Percentiles rank a stretch among this genome's conserved stretches.
These are phyloP conservation scores for Sibirionetta formosa DNA, from an alignment of 2,797 vertebrate species.

Conservation along the genomic window DNA sequence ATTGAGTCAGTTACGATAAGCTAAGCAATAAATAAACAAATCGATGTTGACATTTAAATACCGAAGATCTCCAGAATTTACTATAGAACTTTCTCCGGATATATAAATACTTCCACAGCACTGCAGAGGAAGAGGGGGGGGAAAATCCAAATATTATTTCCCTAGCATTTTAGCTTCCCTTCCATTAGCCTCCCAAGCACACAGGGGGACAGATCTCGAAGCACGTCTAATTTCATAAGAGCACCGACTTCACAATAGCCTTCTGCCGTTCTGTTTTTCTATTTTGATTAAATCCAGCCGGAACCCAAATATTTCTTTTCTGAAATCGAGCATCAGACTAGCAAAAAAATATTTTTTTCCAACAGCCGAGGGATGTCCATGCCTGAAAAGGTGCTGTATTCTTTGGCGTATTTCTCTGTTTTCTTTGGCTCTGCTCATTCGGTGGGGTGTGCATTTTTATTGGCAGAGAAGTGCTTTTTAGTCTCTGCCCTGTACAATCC, in stretches of 20 bases:
- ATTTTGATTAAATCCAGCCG: conserved; percentile 66
- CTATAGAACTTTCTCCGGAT: conserved; percentile 80
- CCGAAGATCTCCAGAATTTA: conserved; percentile 82
- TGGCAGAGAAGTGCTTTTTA: conserved; percentile 56
- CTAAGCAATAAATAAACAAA: conserved; percentile 87
- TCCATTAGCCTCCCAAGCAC: conserved; percentile 29
- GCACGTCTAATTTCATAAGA: not conserved
- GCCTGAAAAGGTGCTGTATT: conserved; percentile 56
- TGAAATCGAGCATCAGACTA: conserved; percentile 45
- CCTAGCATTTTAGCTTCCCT: conserved; percentile 58
- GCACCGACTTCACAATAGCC: conserved; percentile 7
- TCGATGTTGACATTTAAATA: conserved; percentile 86
- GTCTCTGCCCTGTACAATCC: conserved; percentile 57
- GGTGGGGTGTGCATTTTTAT: conserved; percentile 62
- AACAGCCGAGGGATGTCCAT: conserved; percentile 32
- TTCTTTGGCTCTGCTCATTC: conserved; percentile 57
- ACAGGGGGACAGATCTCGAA: conserved; percentile 43
- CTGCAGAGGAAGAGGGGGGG: conserved; percentile 37
- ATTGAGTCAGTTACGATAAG: conserved; percentile 82
- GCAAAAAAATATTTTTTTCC: not conserved
- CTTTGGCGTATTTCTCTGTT: conserved; percentile 56
- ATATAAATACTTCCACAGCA: conserved; percentile 78
- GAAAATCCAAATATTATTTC: conserved; percentile 59
- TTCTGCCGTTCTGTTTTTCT: conserved; percentile 23
- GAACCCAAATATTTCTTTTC: conserved; percentile 62